Conservation (phyloP, 2,113 vertebrate genomes). For the Sinocyclocheilus rhinocerous region DNA sequence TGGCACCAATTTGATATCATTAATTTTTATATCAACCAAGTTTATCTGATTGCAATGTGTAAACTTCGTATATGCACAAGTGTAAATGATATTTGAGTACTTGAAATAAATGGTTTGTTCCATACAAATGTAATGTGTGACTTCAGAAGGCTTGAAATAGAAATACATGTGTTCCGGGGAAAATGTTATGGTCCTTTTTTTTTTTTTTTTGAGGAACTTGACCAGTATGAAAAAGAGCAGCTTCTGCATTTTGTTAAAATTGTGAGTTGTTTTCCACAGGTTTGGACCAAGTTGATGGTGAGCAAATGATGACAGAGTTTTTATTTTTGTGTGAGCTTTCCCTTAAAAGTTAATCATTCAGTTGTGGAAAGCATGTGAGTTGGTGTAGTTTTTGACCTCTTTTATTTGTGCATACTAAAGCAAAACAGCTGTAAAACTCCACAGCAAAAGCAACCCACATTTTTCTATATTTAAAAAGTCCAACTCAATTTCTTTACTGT, state of each 20-base stretch:
- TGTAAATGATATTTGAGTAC: background rate
- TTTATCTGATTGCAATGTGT: too few relatives aligned
- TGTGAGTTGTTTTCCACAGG: background rate
- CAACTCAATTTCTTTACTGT: background rate
- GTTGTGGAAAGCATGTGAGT: background rate
- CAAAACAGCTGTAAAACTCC: background rate
- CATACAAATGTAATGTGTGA: background rate
- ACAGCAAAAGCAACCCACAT: background rate
- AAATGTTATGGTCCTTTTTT: background rate
- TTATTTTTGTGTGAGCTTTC: slow-evolving; percentile 1
- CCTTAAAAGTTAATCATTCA: background rate
- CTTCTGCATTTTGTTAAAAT: slow-evolving; percentile 8
- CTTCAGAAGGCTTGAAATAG: background rate
- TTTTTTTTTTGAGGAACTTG: background rate
- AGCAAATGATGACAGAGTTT: background rate
- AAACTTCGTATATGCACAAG: background rate
- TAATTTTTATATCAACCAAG: background rate
- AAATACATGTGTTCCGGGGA: background rate
- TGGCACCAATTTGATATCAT: background rate
- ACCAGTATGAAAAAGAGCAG: background rate
- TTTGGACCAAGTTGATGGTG: background rate
- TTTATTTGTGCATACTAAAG: background rate
- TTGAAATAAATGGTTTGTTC: background rate
- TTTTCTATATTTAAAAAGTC: background rate
- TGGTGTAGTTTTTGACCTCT: background rate